phyloP scores from a whole-genome alignment of 2,113 vertebrate genomes.

The Otolemur garnettii region DNA sequence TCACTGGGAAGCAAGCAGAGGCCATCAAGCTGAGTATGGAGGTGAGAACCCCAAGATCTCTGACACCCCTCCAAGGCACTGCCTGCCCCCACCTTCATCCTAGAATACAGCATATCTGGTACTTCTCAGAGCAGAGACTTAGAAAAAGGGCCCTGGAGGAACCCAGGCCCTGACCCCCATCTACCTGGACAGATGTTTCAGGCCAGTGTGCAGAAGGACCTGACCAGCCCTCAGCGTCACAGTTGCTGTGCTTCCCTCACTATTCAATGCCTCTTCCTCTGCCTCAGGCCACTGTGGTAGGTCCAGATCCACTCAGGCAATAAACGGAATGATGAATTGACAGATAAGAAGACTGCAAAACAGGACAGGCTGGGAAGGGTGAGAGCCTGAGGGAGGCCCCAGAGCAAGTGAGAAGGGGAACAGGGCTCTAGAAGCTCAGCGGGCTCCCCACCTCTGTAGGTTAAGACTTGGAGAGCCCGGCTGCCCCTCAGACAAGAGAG shows the following conservation, averaged over 20 bases:
- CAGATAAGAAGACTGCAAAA: background rate
- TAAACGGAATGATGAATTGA: background rate
- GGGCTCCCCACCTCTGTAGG: background rate
- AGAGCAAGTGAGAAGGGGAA: background rate
- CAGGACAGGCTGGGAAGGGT: background rate
- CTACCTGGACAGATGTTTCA: slow-evolving; percentile 85
- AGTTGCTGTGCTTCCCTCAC: slow-evolving; percentile 87
- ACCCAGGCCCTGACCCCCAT: background rate
- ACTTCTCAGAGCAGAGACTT: background rate
- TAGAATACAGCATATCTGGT: background rate
- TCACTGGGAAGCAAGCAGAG: slow-evolving; percentile 86
- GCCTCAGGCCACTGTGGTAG: slow-evolving; percentile 89
- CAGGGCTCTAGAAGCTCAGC: background rate
- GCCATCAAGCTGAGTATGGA: slow-evolving; percentile 85
- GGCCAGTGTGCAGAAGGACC: slow-evolving; percentile 89
- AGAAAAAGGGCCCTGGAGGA: background rate
- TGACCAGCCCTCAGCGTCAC: slow-evolving; percentile 84
- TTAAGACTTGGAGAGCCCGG: background rate
- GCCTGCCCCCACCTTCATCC: background rate
- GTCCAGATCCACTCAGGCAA: background rate
- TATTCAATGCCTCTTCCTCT: slow-evolving; percentile 87
- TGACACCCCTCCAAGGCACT: background rate
- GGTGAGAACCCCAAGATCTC: slow-evolving; percentile 77
- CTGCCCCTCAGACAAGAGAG: background rate
- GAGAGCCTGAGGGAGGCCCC: background rate